Evolutionary conservation across 2,888 invertebrate genomes (phyloP).

Genomic region (Dione vanillae): DNA sequence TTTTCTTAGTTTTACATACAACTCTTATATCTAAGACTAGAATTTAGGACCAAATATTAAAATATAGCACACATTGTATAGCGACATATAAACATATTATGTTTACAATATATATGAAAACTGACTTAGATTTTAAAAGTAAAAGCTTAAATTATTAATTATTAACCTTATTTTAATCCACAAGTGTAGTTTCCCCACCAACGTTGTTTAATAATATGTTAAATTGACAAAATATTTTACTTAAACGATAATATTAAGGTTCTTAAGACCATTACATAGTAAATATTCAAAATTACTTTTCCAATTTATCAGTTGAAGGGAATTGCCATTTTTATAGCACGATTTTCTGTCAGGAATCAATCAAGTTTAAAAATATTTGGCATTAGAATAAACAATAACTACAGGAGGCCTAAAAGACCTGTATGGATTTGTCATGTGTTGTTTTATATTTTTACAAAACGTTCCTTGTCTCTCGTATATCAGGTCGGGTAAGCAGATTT

Average conservation of each 20-base stretch:
- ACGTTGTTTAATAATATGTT: background rate
- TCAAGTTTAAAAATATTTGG: constrained; percentile 2
- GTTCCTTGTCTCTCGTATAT: background rate
- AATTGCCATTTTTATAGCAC: background rate
- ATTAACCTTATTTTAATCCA: background rate
- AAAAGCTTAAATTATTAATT: constrained; percentile 8
- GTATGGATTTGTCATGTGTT: constrained; percentile 6
- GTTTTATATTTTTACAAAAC: constrained; percentile 8
- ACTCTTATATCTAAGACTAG: constrained; percentile 32
- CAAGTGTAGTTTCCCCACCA: constrained; percentile 23
- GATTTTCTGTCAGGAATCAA: background rate
- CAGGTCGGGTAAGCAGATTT: background rate
- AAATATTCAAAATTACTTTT: background rate
- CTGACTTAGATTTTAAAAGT: constrained; percentile 11
- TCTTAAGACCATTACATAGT: background rate
- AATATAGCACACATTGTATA: constrained; percentile 8
- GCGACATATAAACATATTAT: constrained; percentile 1
- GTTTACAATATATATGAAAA: background rate
- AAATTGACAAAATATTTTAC: constrained; percentile 10
- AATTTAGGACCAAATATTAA: constrained; percentile 36
- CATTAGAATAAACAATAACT: constrained; percentile 21
- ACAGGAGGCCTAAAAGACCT: constrained; percentile 31
- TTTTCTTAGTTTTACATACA: background rate
- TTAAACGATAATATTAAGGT: background rate
- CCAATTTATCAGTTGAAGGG: background rate